Evolutionary conservation across 2,888 invertebrate genomes (phyloP), one percentile per base, ranked within the genome.

Genomic region (Acleris sparsana): DNA sequence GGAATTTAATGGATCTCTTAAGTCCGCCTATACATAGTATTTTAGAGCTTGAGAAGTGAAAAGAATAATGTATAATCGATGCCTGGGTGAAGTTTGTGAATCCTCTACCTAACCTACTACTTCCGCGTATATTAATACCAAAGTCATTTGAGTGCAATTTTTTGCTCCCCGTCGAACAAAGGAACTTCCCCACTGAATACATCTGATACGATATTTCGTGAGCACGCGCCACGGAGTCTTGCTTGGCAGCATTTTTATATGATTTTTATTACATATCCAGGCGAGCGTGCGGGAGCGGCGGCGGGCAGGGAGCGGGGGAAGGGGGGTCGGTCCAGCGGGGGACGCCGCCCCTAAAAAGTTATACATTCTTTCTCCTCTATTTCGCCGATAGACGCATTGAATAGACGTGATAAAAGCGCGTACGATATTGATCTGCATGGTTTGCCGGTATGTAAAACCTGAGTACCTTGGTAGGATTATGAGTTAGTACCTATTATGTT

Each of bases 361-460:
- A 33, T 2, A 33, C 2, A 33, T 33, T 33, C 92, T 92, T 92
- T 89, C 88, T 92, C 88, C 86, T 87, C 86, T 89, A 61, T 92
- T 92, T 91, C 92, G 89, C 89, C 82, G 85, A 88, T 91, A 86
- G 89, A n/a, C n/a, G n/a, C n/a, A n/a, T n/a, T n/a, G n/a, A n/a
- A n/a, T n/a, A n/a, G n/a, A 88, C 87, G 88, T 88, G 88, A 89
- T 89, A 89, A 88, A 89, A 89, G 87, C 83, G 87, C 86, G 84
- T 76, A 83, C 83, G 81, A 85, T 92, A 92, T 92, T 87, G 92
- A 92, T 89, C 89, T 84, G 82, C 73, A 78, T 73, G 73, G 76
- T 74, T 76, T 71, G 75, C 13, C 39, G 78, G 17, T 1, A 39
- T 33, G 25, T 29, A 16, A 16, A n/a, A 29, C 7, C 33, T 33